Conservation (phyloP, 2,888 invertebrate species). For the Serripes groenlandicus region DNA sequence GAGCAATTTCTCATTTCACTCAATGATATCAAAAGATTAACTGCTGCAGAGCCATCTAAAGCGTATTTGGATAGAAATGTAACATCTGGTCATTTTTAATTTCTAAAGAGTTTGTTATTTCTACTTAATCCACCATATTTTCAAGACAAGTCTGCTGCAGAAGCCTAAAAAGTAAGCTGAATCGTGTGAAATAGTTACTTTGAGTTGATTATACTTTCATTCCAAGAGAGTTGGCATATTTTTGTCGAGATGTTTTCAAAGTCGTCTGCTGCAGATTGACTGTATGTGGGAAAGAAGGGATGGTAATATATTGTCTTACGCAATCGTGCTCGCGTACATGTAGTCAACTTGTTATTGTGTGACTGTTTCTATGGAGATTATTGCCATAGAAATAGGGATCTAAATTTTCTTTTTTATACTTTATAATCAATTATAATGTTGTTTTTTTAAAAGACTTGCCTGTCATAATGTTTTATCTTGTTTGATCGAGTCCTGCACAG, state of each 20-base stretch:
- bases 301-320: background rate
- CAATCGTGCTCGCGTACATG: slow-evolving; percentile 4
- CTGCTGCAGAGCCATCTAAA: too few species aligned
- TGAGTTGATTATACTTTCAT: background rate
- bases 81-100: too few species aligned
- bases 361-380: slow-evolving; percentile 3
- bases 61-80: too few species aligned
- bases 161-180: background rate
- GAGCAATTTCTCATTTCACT: too few species aligned
- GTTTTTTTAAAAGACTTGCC: slow-evolving; percentile 19
- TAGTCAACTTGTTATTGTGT: slow-evolving; percentile 26
- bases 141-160: background rate
- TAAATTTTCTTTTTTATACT: slow-evolving; percentile 21
- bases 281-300: background rate
- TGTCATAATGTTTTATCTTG: background rate
- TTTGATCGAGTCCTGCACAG: slow-evolving; percentile 6
- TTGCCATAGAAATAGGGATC: slow-evolving; percentile 4
- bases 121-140: too few species aligned
- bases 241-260: background rate
- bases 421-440: background rate
- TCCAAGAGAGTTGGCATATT: background rate
- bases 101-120: too few species aligned
- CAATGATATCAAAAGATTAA: too few species aligned
- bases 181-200: background rate
- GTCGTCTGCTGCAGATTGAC: background rate